phyloP scores from a whole-genome alignment of 2,113 vertebrate genomes.

The Mirza zaza region DNA sequence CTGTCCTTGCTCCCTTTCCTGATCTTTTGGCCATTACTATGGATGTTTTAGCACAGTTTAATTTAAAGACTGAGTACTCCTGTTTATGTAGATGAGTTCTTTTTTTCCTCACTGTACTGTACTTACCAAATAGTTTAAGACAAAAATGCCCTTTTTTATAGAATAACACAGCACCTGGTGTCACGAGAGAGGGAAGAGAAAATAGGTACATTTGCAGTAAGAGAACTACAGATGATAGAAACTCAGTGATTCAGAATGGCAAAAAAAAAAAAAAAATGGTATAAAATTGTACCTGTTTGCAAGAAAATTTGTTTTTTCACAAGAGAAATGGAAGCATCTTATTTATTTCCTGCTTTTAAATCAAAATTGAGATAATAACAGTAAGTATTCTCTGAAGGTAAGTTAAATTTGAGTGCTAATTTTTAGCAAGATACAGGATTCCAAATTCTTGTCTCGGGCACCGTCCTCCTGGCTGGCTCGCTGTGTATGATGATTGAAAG shows the following conservation, averaged over 20 bases:
- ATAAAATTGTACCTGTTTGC: constrained; percentile 66
- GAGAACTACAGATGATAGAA: background rate
- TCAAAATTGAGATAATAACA: constrained; percentile 44
- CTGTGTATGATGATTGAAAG: background rate
- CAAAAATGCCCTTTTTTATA: too few relatives aligned
- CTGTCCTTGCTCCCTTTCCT: too few relatives aligned
- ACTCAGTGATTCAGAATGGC: constrained; percentile 86
- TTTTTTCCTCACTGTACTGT: too few relatives aligned
- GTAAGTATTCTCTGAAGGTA: constrained; percentile 66
- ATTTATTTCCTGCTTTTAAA: constrained; percentile 29
- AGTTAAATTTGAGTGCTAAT: constrained; percentile 39
- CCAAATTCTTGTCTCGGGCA: background rate
- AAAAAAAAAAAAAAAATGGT: constrained; percentile 86
- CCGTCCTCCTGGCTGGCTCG: background rate
- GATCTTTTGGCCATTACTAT: too few relatives aligned
- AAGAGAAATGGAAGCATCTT: background rate
- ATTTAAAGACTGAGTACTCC: too few relatives aligned
- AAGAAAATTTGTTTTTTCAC: constrained; percentile 62
- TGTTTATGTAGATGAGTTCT: too few relatives aligned
- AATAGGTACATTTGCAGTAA: background rate
- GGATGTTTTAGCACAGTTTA: too few relatives aligned
- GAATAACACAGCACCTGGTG: background rate
- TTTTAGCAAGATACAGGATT: background rate
- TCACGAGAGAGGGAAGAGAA: too few relatives aligned
- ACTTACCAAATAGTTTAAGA: too few relatives aligned